Evolutionary conservation across 1,140 invertebrate genomes (phyloP), one percentile per base, ranked within the genome.

Genomic region (Diuraphis noxia): DNA sequence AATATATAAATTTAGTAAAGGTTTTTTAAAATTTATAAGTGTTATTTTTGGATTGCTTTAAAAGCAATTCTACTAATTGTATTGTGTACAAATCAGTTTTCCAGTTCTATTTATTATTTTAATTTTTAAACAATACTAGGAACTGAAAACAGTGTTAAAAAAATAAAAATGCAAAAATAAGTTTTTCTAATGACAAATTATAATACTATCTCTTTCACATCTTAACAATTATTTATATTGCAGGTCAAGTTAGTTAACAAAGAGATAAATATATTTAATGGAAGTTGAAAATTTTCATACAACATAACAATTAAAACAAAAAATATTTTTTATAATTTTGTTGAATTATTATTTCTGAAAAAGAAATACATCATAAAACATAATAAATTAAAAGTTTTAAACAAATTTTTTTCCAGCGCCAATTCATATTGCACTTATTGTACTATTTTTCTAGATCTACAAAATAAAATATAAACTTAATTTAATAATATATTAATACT

Each of bases 371-470:
- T 72, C 40, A 88, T 88, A 90, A 41, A 46, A 89, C 9, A 49
- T 36, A 77, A 79, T 90, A 79, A 90, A 90, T 89, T 72, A 87
- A 40, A 90, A 40, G 21, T 79, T 43, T 82, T 3, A 81, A 46
- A 81, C 34, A 36, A 49, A 49, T 79, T 81, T 49, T 81, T 36
- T 82, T 49, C 56, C 46, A 91, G 89, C 89, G 72, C 77, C 77
- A 88, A 91, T 82, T 91, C 89, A 82, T 91, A 91, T 91, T 91
- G 89, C 89, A 91, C 89, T 91, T 82, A 79, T 82, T 91, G 43
- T 79, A 91, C 40, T 91, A 49, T 82, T 52, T 36, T 52, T 77
- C 40, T 90, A 90, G 36, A 49, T 43, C 34, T 91, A 91, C 25
- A 91, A 81, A 52, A n/a, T 91, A 91, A 91, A 81, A 81, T 91